These are phyloP conservation scores for Achlya flavicornis DNA, from an alignment of 2,888 invertebrate species.

Conservation along the genomic window DNA sequence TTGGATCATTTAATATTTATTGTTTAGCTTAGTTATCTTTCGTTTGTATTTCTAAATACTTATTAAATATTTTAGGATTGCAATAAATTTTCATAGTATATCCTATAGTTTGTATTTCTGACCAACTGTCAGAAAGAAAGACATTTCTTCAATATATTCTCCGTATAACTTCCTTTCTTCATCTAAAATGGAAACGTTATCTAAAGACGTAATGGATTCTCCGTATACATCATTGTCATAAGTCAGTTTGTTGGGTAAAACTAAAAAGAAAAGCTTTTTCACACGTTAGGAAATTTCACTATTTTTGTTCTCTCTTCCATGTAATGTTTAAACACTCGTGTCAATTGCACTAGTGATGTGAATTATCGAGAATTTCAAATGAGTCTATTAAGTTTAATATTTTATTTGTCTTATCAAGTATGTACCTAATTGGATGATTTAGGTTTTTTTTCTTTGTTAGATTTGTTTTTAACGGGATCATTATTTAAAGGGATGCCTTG, in stretches of 20 bases:
- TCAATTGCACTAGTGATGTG: not conserved
- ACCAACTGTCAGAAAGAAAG: no score
- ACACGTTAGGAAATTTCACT: slow-evolving; percentile 62
- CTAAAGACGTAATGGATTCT: slow-evolving; percentile 14
- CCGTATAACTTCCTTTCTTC: not conserved
- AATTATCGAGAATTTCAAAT: not conserved
- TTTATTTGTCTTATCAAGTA: not conserved
- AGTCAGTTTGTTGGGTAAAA: slow-evolving; percentile 49
- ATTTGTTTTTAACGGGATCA: no score
- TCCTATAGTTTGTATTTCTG: no score
- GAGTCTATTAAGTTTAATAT: not conserved
- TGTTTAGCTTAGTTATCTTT: no score
- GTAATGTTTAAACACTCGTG: slow-evolving; percentile 24
- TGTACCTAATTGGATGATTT: no score
- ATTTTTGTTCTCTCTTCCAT: slow-evolving; percentile 43
- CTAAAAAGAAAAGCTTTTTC: slow-evolving; percentile 60
- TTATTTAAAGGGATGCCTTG: no score
- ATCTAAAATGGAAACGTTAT: not conserved
- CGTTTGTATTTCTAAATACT: no score
- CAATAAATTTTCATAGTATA: no score
- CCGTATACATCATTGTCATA: slow-evolving; percentile 34
- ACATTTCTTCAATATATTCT: not conserved
- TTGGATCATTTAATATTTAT: no score
- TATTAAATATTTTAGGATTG: no score
- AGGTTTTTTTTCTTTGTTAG: not conserved